These are phyloP conservation scores for Psittacula derbiana DNA, from an alignment of 2,797 vertebrate species.

Conservation along the genomic window DNA sequence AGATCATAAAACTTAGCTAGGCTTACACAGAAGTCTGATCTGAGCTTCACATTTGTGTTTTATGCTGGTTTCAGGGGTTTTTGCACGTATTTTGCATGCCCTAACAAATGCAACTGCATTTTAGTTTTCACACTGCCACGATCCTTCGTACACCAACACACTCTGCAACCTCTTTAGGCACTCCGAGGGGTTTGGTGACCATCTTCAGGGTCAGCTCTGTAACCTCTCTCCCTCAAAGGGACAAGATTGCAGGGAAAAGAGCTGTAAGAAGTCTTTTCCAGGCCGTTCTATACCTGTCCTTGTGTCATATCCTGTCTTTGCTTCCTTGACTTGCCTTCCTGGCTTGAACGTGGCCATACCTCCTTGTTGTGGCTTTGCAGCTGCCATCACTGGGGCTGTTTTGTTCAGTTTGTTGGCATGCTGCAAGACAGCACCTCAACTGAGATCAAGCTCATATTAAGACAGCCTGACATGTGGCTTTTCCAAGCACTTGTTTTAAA, in stretches of 20 bases:
- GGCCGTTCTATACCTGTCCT: background rate
- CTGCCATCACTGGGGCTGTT: background rate
- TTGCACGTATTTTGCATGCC: background rate
- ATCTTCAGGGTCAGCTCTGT: background rate
- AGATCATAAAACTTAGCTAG: background rate
- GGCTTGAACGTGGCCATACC: background rate
- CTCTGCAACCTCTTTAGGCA: background rate
- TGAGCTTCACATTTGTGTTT: background rate
- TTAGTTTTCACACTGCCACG: background rate
- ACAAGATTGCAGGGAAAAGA: background rate
- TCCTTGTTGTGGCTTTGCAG: background rate
- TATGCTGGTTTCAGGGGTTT: background rate
- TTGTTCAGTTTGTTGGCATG: background rate
- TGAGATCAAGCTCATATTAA: background rate
- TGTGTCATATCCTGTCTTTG: background rate
- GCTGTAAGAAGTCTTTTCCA: background rate
- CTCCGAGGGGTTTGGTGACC: fast-evolving
- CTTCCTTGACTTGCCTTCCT: background rate
- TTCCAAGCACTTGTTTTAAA: background rate
- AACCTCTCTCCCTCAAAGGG: background rate
- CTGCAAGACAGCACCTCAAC: background rate
- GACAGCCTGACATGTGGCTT: background rate
- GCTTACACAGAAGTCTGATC: background rate
- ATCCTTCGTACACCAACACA: background rate
- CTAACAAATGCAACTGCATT: background rate